Base-by-base conservation (phyloP, 2,113 vertebrate genomes). In the Turdus rufiventris region DNA sequence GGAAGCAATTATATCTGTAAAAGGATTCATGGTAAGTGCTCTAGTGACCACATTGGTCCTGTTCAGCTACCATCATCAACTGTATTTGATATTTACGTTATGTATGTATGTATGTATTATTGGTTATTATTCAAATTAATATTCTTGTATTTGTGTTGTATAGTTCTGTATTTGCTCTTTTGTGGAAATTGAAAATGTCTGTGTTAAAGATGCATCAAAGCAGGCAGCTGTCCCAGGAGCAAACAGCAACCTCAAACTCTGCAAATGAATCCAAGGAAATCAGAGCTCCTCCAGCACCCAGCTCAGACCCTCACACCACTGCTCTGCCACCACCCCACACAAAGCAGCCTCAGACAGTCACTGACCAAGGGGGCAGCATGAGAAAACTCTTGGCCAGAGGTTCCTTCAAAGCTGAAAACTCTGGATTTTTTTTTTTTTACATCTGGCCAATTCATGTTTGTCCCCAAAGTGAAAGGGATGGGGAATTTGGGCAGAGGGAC, bases 301-400 rank as follows among this genome's bases (percentile, higher is more conserved):
- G 38, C 47, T 58, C 2, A 0, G 71, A 43, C 33, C 21, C 25
- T 42, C 17, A 14, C 61, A 29, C 33, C 34, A 18, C 26, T 14
- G 40, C 33, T 67, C 43, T 63, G 66, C 43, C 57, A 70, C 42
- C 29, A 33, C 23, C 70, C 45, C 31, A 53, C 5, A 57, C 16
- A 40, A 85, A 70, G 29, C 40, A 81, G 65, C 77, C 38, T 29
- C 4, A 2, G 40, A 50, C 48, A 74, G 51, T 25, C 56, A 14
- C 31, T 3, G 1, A 26, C 51, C 21, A 16, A 53, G 45, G 40
- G 4, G 53, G 31, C 33, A 73, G 40, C 0, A 0, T 13, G 28
- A 74, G 45, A 66, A 78, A 62, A 31, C 31, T 78, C 82, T 82
- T 76, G 10, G 18, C 45, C 65, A 62, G 51, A 78, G 50, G 65